Percentiles rank a stretch among this genome's conserved stretches.
phyloP scores from a whole-genome alignment of 2,113 vertebrate genomes.

The Sialia sialis region DNA sequence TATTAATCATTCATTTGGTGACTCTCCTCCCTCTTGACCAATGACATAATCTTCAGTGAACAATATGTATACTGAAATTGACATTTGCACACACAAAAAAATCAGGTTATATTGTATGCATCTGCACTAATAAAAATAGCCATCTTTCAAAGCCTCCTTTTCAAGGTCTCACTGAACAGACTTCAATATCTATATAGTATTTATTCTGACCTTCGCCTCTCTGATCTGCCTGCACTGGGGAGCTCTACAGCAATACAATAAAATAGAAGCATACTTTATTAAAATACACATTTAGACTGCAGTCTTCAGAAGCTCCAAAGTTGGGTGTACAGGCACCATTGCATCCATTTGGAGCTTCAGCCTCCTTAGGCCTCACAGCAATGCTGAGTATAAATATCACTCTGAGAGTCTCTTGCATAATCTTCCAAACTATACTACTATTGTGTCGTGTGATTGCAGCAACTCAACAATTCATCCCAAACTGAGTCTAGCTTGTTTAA shows the following conservation, averaged over 20 bases:
- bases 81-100: slow-evolving; percentile 65
- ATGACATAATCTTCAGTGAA: slow-evolving; percentile 67
- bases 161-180: slow-evolving; percentile 65
- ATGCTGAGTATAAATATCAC: background rate
- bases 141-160: slow-evolving; percentile 74
- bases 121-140: slow-evolving; percentile 75
- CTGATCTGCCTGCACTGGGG: background rate
- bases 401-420: slow-evolving; percentile 1
- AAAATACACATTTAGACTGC: background rate
- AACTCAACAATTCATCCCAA: background rate
- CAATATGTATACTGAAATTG: slow-evolving; percentile 72
- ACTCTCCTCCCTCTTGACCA: slow-evolving; percentile 68
- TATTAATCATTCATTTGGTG: slow-evolving; percentile 75
- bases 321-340: background rate
- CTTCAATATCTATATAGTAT: slow-evolving; percentile 61
- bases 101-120: slow-evolving; percentile 70
- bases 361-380: background rate
- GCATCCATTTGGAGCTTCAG: background rate
- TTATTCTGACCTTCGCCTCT: slow-evolving; percentile 51
- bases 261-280: slow-evolving; percentile 20
- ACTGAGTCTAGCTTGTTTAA: background rate
- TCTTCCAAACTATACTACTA: background rate
- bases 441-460: background rate
- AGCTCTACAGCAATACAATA: background rate
- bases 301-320: background rate